Conservation (phyloP, 2,888 invertebrate species). For the Limulus polyphemus region DNA sequence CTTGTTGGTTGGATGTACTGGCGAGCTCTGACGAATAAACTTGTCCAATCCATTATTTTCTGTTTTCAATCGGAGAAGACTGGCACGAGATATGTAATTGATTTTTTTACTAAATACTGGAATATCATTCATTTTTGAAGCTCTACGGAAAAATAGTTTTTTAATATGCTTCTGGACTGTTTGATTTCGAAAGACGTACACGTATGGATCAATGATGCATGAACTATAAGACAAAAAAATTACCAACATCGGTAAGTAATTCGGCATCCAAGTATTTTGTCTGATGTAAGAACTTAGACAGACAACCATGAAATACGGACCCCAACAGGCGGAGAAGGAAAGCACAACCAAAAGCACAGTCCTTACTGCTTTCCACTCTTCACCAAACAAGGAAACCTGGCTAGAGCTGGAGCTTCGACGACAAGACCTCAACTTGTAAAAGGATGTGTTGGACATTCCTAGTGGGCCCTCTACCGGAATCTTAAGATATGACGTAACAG, state of each 20-base stretch:
- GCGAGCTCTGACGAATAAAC: too few species aligned
- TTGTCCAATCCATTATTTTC: too few species aligned
- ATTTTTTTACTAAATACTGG: too few species aligned
- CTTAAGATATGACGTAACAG: conserved; percentile 1
- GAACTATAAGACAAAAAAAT: conserved; percentile 46
- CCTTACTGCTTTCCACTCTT: conserved; percentile 76
- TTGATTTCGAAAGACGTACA: conserved; percentile 62
- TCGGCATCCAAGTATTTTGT: conserved; percentile 34
- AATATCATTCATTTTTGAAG: too few species aligned
- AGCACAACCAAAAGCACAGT: conserved; percentile 66
- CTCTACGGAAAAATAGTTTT: background rate
- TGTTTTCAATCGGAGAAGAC: too few species aligned
- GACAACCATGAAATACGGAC: conserved; percentile 41
- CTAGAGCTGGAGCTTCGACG: conserved; percentile 63
- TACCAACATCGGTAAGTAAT: conserved; percentile 39
- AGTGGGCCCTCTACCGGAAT: background rate
- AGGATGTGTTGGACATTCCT: conserved; percentile 5
- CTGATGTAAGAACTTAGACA: conserved; percentile 35
- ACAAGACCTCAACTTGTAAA: conserved; percentile 30
- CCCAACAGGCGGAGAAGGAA: conserved; percentile 49
- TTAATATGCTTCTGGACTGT: conserved; percentile 38
- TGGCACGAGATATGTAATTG: too few species aligned
- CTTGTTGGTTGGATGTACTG: too few species aligned
- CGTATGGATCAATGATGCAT: conserved; percentile 54
- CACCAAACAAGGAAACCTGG: conserved; percentile 49